phyloP scores from a whole-genome alignment of 2,888 invertebrate genomes.

The Epinotia bilunana region DNA sequence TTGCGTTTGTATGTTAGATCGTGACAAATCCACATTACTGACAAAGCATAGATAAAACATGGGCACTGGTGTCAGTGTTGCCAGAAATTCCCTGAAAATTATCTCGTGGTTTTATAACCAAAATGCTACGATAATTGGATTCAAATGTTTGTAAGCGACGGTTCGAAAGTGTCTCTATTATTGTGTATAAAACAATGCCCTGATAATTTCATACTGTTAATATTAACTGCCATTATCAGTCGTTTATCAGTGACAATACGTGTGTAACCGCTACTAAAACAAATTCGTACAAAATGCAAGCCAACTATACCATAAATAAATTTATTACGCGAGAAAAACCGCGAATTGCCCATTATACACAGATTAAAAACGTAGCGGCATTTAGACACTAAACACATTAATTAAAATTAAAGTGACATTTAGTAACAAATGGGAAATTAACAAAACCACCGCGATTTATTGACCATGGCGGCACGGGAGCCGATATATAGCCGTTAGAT shows the following conservation, averaged over 20 bases:
- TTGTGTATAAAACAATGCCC: not conserved
- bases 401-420: conserved; percentile 43
- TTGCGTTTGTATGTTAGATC: not conserved
- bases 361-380: conserved; percentile 37
- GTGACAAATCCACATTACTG: not conserved
- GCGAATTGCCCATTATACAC: conserved; percentile 33
- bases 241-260: conserved; percentile 3
- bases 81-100: not conserved
- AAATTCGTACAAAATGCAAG: conserved; percentile 14
- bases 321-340: conserved; percentile 35
- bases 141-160: not conserved
- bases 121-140: too few species aligned
- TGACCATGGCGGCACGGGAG: conserved; percentile 52
- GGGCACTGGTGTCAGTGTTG: not conserved
- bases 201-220: not conserved
- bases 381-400: conserved; percentile 44
- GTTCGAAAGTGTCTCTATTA: not conserved
- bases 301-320: conserved; percentile 32
- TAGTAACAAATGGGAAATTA: conserved; percentile 44
- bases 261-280: conserved; percentile 13
- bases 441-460: conserved; percentile 55
- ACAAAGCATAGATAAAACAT: not conserved
- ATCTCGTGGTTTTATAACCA: not conserved
- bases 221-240: not conserved
- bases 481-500: conserved; percentile 61